Percentiles rank a stretch among this genome's conserved stretches.
Conservation (phyloP, 2,113 vertebrate genomes). For the Capra hircus region DNA sequence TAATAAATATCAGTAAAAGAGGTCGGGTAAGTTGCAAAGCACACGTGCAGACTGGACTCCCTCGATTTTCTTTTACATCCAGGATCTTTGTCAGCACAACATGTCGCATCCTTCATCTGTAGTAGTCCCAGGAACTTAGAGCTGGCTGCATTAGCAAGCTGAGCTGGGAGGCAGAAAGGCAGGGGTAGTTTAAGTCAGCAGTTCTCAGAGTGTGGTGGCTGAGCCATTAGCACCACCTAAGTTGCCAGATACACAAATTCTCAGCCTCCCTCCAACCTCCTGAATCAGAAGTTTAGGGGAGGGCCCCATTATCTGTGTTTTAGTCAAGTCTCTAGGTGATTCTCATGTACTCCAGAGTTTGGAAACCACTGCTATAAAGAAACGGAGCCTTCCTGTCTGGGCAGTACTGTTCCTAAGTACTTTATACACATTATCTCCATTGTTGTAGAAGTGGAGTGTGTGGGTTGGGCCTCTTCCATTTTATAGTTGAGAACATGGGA, state of each 20-base stretch:
- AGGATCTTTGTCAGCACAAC: not conserved
- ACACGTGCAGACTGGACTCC: not conserved
- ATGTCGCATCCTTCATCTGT: not conserved
- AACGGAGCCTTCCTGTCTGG: not conserved
- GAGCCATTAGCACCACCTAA: not conserved
- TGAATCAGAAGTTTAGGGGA: not conserved
- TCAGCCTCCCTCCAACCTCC: not conserved
- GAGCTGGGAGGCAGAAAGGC: not conserved
- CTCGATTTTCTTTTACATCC: not conserved
- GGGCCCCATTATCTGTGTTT: not conserved
- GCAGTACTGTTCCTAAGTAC: not conserved
- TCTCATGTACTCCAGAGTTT: not conserved
- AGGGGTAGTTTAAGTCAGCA: not conserved
- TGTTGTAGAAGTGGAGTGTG: not conserved
- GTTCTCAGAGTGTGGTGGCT: not conserved
- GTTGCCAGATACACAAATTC: not conserved
- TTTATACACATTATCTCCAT: not conserved
- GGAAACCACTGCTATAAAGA: not conserved
- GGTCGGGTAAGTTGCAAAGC: not conserved
- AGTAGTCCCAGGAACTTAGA: not conserved
- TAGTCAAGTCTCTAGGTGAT: not conserved
- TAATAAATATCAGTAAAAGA: not conserved
- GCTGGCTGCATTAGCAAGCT: not conserved
- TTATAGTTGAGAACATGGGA: not conserved
- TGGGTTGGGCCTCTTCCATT: not conserved